phyloP scores from a whole-genome alignment of 2,888 invertebrate genomes.

The Drosophila percnosoma region DNA sequence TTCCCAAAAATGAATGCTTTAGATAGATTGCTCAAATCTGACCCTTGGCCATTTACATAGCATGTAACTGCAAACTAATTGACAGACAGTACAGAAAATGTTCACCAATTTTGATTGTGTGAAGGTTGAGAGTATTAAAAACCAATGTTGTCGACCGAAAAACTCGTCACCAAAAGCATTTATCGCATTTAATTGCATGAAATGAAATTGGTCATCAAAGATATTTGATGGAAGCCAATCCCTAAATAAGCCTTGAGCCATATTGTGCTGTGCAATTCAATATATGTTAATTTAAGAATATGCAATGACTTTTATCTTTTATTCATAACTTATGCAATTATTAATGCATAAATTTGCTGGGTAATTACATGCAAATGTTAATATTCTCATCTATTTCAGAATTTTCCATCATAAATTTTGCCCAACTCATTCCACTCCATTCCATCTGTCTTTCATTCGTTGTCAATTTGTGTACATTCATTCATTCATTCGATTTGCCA shows the following conservation, averaged over 20 bases:
- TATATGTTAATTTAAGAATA: conserved; percentile 19
- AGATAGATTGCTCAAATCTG: conserved; percentile 8
- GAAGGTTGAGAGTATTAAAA: background rate
- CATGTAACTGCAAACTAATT: conserved; percentile 41
- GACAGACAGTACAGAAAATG: background rate
- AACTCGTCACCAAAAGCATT: background rate
- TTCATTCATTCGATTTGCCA: conserved; percentile 42
- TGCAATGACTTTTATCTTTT: conserved; percentile 6
- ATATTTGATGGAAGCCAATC: conserved; percentile 14
- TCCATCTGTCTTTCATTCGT: conserved; percentile 9
- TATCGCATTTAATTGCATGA: conserved; percentile 17
- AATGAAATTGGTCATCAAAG: conserved; percentile 14
- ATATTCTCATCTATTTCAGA: conserved; percentile 17
- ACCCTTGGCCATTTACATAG: conserved; percentile 28
- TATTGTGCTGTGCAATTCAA: background rate
- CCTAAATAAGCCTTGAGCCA: conserved; percentile 6
- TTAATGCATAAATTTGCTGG: conserved; percentile 45
- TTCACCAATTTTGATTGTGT: background rate
- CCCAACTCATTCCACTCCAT: conserved; percentile 5
- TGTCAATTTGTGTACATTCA: conserved; percentile 46
- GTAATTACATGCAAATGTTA: conserved; percentile 57
- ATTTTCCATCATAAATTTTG: conserved; percentile 33
- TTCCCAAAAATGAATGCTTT: conserved; percentile 30
- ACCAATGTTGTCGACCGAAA: background rate
- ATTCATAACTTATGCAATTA: conserved; percentile 51